These are phyloP conservation scores for Malurus melanocephalus DNA, from an alignment of 2,113 vertebrate species.

Conservation along the genomic window DNA sequence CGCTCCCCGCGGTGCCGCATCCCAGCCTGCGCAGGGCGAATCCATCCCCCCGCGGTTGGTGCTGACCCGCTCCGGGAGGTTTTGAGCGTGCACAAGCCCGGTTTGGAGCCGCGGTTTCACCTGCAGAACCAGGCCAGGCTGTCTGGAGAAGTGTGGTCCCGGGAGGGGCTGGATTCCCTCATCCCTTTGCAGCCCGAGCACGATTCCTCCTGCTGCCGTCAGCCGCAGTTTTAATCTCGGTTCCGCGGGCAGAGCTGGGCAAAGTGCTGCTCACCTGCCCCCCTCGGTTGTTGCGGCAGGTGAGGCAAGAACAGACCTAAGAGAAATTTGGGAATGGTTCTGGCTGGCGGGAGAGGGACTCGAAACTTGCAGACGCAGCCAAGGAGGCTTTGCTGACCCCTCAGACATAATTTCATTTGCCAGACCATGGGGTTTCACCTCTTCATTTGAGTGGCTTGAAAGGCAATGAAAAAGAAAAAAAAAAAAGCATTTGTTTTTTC, in stretches of 20 bases:
- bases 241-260: background rate
- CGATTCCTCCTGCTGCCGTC: background rate
- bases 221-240: background rate
- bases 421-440: background rate
- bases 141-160: rapidly evolving
- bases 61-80: background rate
- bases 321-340: background rate
- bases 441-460: background rate
- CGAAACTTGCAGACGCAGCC: background rate
- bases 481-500: rapidly evolving
- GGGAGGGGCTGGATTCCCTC: background rate
- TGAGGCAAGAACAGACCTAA: background rate
- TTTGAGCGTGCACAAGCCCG: background rate
- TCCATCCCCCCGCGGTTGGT: background rate
- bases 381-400: background rate
- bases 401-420: background rate
- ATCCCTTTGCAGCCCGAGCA: background rate
- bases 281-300: background rate
- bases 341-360: background rate
- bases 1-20: background rate
- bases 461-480: background rate
- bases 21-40: background rate
- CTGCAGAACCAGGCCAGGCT: background rate
- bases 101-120: background rate
- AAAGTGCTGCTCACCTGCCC: background rate